Evolutionary conservation across 2,113 vertebrate species (phyloP), one percentile per base, ranked within the genome.

Genomic region (Halcyon malimbica): DNA sequence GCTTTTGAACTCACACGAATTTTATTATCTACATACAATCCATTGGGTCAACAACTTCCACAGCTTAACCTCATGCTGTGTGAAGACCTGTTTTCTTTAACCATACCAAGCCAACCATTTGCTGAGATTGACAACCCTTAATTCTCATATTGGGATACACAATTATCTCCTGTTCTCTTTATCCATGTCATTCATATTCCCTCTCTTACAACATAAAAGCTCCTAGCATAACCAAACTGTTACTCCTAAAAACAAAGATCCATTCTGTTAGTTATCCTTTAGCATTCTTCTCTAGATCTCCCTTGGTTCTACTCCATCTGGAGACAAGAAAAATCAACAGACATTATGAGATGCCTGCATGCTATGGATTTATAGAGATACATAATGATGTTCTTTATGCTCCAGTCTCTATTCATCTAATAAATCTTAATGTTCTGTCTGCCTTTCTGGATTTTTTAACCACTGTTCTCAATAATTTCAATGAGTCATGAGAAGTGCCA

Each of bases 311-410:
- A 2, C 11, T 10, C 10, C 11, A 50, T n/a, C 5, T 28, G 0
- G 0, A 78, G 31, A 83, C 11, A 37, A 70, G 18, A 75, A 50
- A 74, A 62, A 57, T 5, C 31, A 69, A 51, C 13, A 76, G 19
- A 54, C 10, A 59, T 8, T 3, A 9, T 0, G 2, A 74, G 44
- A 48, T 62, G 33, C 15, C 12, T n/a, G 2, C 0, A 6, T 16
- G 56, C 6, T 28, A 64, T 15, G 23, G 41, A 56, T 75, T 84
- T 69, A 33, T 5, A 42, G n/a, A 56, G 4, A 51, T 20, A 35
- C 8, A n/a, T 0, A 23, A 64, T 12, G 1, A 25, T 8, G 15
- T 8, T 74, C 26, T 86, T 63, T 16, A 46, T 64, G 86, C 86
- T 62, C 35, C 35, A 31, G 28, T 76, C 31, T 29, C 41, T 17